These are phyloP conservation scores for Aphaenogaster ashmeadi DNA, from an alignment of 1,140 invertebrate species.

Conservation along the genomic window DNA sequence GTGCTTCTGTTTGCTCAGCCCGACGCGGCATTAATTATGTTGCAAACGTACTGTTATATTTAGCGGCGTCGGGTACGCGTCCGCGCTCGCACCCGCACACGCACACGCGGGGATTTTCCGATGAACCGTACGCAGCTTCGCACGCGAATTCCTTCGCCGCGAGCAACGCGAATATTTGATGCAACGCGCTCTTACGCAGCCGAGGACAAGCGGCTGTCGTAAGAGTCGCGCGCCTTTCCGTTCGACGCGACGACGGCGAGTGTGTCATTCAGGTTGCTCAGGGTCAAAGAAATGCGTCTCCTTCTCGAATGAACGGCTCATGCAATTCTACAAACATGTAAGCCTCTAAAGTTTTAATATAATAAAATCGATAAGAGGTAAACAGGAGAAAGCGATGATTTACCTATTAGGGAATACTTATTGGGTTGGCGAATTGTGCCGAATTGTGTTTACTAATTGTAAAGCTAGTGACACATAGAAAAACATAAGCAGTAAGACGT, in stretches of 20 bases:
- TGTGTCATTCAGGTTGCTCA: not conserved
- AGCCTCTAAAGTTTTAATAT: too few relatives aligned
- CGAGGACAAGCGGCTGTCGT: not conserved
- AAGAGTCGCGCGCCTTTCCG: not conserved
- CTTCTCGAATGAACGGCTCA: not conserved
- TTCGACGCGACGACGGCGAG: not conserved
- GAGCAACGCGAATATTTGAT: conserved; percentile 21
- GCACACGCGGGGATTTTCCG: conserved; percentile 42
- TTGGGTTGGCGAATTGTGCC: too few relatives aligned
- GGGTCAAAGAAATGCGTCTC: not conserved
- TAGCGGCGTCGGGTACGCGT: conserved; percentile 14
- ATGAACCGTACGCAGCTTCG: conserved; percentile 18
- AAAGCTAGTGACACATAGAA: too few relatives aligned
- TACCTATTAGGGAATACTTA: too few relatives aligned
- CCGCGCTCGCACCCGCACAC: not conserved
- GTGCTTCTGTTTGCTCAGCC: conserved; percentile 18
- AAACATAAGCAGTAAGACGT: too few relatives aligned
- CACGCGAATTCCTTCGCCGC: conserved; percentile 20
- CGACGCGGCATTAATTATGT: conserved; percentile 49
- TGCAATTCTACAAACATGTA: not conserved
- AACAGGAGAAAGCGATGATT: too few relatives aligned
- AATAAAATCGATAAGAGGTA: too few relatives aligned
- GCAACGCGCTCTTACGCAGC: conserved; percentile 17
- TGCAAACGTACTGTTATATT: conserved; percentile 54
- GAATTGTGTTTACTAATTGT: too few relatives aligned